These are phyloP conservation scores for Microctenopoma lineatum DNA, from an alignment of 2,797 vertebrate species.

Conservation along the genomic window DNA sequence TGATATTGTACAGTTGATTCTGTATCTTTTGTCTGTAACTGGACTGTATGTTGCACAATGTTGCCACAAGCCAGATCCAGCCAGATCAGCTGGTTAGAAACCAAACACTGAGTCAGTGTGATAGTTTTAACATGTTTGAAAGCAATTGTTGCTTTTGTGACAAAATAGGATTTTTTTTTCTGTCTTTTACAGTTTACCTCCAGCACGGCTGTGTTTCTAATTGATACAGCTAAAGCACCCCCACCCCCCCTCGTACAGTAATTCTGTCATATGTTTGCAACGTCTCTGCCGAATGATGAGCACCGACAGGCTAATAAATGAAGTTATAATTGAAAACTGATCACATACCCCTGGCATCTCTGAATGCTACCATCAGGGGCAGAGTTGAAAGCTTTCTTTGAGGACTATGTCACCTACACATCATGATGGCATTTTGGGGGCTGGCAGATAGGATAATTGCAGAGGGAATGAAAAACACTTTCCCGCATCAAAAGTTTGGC, in stretches of 20 bases:
- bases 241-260: slow-evolving; percentile 11
- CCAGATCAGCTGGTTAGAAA: no score
- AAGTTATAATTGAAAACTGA: slow-evolving; percentile 48
- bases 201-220: no score
- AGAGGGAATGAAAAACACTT: slow-evolving; percentile 30
- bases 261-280: slow-evolving; percentile 24
- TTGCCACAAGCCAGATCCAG: no score
- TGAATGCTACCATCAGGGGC: slow-evolving; percentile 32
- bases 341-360: slow-evolving; percentile 27
- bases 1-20: no score
- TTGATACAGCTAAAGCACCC: no score
- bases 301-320: slow-evolving; percentile 48
- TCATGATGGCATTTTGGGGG: slow-evolving; percentile 11
- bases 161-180: no score
- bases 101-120: no score
- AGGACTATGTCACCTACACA: slow-evolving; percentile 29
- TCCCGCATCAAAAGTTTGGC: slow-evolving; percentile 14
- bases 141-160: no score
- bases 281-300: slow-evolving; percentile 37
- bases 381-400: slow-evolving; percentile 52
- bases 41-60: no score
- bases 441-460: slow-evolving; percentile 58
- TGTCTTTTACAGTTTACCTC: no score
- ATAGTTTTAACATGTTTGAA: no score
- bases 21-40: no score